Evolutionary conservation across 2,797 vertebrate genomes (phyloP).

Genomic region (Dermochelys coriacea): DNA sequence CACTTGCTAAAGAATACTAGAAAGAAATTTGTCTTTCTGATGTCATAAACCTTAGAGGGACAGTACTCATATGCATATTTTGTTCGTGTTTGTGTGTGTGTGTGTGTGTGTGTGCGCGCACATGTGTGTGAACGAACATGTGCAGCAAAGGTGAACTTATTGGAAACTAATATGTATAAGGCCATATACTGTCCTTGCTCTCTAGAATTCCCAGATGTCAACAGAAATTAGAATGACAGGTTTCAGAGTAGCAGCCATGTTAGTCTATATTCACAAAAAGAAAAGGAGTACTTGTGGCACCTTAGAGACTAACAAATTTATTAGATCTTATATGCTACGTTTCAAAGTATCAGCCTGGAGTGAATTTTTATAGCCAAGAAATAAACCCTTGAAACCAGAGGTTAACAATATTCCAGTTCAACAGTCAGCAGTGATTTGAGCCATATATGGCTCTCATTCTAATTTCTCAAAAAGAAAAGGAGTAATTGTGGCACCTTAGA

Average conservation of each 20-base stretch:
- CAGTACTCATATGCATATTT: neutral
- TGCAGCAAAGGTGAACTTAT: slow-evolving; percentile 4
- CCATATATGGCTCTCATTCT: slow-evolving; percentile 5
- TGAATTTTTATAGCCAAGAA: neutral
- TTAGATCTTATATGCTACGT: neutral
- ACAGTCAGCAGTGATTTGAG: neutral
- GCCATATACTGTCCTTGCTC: neutral
- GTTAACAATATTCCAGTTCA: neutral
- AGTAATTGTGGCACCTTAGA: too few species aligned
- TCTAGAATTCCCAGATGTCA: neutral
- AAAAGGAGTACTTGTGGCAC: too few species aligned
- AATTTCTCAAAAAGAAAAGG: too few species aligned
- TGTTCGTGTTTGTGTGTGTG: neutral
- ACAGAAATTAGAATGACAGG: too few species aligned
- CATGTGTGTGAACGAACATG: neutral
- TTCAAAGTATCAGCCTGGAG: neutral
- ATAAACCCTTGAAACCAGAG: slow-evolving; percentile 17
- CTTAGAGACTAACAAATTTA: too few species aligned
- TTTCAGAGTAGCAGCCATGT: too few species aligned
- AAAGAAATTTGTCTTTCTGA: neutral
- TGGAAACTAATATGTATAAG: slow-evolving; percentile 17
- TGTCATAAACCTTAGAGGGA: neutral
- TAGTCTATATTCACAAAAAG: too few species aligned
- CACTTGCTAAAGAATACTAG: neutral
- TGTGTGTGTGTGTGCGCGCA: neutral